Base-by-base conservation (phyloP, 2,888 invertebrate species). In the Pardosa pseudoannulata region DNA sequence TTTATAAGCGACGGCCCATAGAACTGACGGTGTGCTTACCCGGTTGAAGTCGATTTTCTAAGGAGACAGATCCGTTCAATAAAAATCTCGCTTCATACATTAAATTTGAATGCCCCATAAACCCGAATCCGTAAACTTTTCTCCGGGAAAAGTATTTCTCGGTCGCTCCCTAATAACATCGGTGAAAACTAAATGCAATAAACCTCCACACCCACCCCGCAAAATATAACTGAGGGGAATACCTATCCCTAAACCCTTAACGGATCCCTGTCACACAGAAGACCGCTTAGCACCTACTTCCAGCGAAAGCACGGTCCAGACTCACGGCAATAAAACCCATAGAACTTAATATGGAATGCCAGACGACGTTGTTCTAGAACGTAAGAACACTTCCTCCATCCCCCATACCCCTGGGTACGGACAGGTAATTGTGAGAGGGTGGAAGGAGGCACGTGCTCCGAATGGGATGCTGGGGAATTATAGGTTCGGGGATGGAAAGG, bases 321-420 rank as follows among this genome's bases (percentile, higher is more conserved):
- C 56, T 56, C 23, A 23, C 46, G 56, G 75, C 70, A 82, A 82
- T 82, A 75, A 82, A 82, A 82, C 70, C 82, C 74, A 82, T 82
- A 82, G 75, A 75, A 3, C 82, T 82, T 82, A 82, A 82, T 82
- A 82, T 70, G 75, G 16, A 56, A 56, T 56, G 56, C 56, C 56
- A 56, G 56, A 23, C 56, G 56, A 56, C 56, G 70, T 80, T 73
- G 80, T 80, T 67, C 64, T 46, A 56, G 56, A 56, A 23, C 19
- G 23, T 23, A 56, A 56, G 56, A 56, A 56, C 56, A 56, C 56
- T 56, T 56, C 56, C 56, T 23, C n/a, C n/a, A n/a, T n/a, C 41
- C 16, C 56, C 5, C 56, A 23, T 56, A 56, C 56, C 56, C 56
- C 56, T 23, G 82, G 70, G 82, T 32, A 73, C 50, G 65, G 67